Evolutionary conservation across 1,140 invertebrate genomes (phyloP), one percentile per base, ranked within the genome.

Genomic region (Solenopsis invicta): DNA sequence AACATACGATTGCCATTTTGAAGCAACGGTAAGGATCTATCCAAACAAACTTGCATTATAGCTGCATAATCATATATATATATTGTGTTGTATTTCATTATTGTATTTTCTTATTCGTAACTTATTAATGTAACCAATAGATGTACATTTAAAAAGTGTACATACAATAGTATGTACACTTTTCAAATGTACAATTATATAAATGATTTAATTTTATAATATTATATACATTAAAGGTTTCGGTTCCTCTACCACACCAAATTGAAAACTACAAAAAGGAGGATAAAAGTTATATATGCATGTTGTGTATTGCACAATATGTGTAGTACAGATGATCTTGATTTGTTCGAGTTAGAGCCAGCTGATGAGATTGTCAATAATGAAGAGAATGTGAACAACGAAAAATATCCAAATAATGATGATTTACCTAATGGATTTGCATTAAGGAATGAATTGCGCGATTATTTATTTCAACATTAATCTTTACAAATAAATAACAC

Each of bases 1-100:
- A 92, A 64, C 87, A 90, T 29, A 29, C 56, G 21, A 87, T 90
- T 34, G 87, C 81, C 9, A 52, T 89, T 64, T 71, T 91, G 54
- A 90, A 91, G 69, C 76, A 88, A 81, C 48, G 90, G 66, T 90
- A 90, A 67, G 8, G 45, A 29, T 2, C 29, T 29, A 29, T 29
- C 29, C 29, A 29, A 2, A 29, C 29, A 29, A 29, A 29, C 29
- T 29, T 29, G 29, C 29, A 29, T n/a, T n/a, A n/a, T 29, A 29
- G 29, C 2, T 29, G 29, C 29, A 29, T 29, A 29, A 29, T 29
- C 29, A 29, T 29, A 29, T 29, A 2, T n/a, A n/a, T 29, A 29
- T 29, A 29, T 29, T 29, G 29, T 29, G 2, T 29, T 29, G 29
- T 45, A 8, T 10, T 45, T 45, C 45, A 2, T 45, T 45, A 29